Evolutionary conservation across 2,797 vertebrate genomes (phyloP).

Genomic region (Buceros bicornis): DNA sequence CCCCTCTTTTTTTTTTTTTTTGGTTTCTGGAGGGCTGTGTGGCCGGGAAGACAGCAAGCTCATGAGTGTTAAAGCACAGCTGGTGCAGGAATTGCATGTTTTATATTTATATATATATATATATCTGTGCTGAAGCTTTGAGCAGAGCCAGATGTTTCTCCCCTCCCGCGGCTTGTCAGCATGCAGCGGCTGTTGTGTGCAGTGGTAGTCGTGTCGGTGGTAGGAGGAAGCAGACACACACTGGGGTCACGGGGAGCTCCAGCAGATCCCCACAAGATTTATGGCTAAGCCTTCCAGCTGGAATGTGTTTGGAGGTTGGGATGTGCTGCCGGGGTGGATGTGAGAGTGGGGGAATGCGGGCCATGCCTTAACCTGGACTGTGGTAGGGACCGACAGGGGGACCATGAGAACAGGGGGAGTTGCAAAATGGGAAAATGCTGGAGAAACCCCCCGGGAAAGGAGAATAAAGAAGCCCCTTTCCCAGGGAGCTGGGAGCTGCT

Average conservation of each 20-base stretch:
- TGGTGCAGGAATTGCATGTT: neutral
- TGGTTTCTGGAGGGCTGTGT: neutral
- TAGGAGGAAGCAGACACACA: neutral
- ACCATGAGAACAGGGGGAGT: neutral
- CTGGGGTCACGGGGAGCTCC: neutral
- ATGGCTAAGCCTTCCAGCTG: neutral
- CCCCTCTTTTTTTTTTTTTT: neutral
- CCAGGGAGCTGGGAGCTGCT: neutral
- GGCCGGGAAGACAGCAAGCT: neutral
- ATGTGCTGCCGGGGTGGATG: neutral
- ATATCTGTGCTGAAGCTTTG: neutral
- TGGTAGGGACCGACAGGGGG: too few relatives aligned
- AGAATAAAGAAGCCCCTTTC: neutral
- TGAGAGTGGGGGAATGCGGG: neutral
- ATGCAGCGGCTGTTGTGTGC: neutral
- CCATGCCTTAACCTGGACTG: neutral
- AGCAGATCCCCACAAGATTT: neutral
- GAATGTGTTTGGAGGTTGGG: neutral
- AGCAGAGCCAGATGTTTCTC: conserved; percentile 46
- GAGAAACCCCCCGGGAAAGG: neutral
- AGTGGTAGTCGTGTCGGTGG: neutral
- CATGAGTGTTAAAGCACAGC: neutral
- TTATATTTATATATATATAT: neutral
- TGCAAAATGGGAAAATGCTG: neutral
- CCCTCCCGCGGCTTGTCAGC: neutral